Conservation (phyloP, 2,888 invertebrate genomes). For the Crocallis elinguaria region DNA sequence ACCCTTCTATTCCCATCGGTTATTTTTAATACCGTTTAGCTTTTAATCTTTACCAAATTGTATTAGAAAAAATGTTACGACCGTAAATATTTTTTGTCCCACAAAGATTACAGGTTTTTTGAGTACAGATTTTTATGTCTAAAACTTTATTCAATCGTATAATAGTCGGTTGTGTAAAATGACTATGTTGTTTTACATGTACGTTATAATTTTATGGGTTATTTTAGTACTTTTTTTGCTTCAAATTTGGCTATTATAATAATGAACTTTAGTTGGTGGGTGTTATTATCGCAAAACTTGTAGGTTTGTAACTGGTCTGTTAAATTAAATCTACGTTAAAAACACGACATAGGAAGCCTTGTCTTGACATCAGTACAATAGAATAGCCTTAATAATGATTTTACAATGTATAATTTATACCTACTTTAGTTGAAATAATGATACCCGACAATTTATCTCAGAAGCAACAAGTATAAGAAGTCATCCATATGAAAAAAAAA, state of each 20-base stretch:
- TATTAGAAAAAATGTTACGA: background rate
- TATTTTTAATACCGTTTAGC: slow-evolving; percentile 2
- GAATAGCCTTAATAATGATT: no score
- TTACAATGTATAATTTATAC: no score
- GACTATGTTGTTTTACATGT: background rate
- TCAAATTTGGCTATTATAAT: slow-evolving; percentile 8
- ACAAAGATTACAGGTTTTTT: slow-evolving; percentile 3
- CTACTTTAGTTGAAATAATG: no score
- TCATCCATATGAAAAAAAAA: no score
- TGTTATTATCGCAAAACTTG: background rate
- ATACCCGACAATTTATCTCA: no score
- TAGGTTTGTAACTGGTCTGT: background rate
- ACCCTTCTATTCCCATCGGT: background rate
- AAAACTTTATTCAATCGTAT: slow-evolving; percentile 6
- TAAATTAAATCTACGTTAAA: background rate
- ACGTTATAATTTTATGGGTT: slow-evolving; percentile 15
- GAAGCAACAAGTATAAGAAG: no score
- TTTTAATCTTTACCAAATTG: background rate
- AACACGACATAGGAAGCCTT: background rate
- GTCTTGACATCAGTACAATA: background rate
- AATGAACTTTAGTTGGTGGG: background rate
- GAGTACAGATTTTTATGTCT: background rate
- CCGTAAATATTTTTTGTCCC: background rate
- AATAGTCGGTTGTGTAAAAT: slow-evolving; percentile 7
- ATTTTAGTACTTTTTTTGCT: slow-evolving; percentile 9